A percentile compares a stretch with the other conserved stretches of the same genome.
Conservation (phyloP, 2,888 invertebrate species). For the Pyrgus malvae region DNA sequence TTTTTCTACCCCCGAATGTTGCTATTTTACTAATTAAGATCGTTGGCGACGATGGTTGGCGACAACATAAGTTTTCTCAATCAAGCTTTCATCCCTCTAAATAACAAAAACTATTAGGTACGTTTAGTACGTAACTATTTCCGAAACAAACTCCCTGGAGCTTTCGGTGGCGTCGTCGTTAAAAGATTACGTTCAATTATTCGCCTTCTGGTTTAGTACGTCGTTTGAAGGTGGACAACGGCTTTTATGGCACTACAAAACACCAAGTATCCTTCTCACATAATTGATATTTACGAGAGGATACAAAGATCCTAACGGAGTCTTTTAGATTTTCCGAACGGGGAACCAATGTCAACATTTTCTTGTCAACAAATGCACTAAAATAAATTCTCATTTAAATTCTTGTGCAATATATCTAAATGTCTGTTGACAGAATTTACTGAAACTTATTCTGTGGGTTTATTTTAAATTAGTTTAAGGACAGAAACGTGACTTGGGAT, state of each 20-base stretch:
- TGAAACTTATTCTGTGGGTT: no score
- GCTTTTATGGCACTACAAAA: constrained; percentile 8
- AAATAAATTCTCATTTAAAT: constrained; percentile 2
- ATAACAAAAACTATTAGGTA: no score
- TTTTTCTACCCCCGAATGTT: no score
- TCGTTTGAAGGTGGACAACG: constrained; percentile 2
- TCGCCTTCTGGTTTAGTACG: constrained; percentile 2
- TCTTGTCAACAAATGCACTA: background rate
- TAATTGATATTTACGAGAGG: constrained; percentile 18
- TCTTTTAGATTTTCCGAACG: constrained; percentile 3
- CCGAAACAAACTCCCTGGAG: background rate
- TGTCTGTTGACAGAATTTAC: no score
- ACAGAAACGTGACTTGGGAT: no score
- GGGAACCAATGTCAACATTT: background rate
- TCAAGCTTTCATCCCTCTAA: no score
- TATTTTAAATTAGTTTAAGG: no score
- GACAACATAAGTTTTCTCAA: no score
- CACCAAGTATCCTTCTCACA: constrained; percentile 1
- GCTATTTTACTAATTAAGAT: no score
- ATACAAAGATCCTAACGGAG: constrained; percentile 1
- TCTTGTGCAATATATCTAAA: background rate
- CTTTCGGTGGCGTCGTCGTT: background rate
- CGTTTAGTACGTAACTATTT: background rate
- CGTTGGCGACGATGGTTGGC: no score
- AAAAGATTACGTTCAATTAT: constrained; percentile 17